Evolutionary conservation across 2,888 invertebrate species (phyloP).

Genomic region (Cryptophagus acutangulus): DNA sequence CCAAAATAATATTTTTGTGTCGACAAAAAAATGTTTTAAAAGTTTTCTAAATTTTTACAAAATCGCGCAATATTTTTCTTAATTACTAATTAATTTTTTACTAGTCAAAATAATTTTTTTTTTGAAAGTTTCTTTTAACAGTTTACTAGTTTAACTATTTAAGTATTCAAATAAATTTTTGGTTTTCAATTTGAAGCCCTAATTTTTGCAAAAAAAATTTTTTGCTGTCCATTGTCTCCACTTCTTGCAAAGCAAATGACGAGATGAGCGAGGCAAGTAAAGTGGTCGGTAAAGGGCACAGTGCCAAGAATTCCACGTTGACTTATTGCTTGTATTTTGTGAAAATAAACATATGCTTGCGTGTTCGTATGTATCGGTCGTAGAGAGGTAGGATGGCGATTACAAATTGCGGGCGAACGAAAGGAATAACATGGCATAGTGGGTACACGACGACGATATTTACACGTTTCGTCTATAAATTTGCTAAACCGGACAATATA

Average conservation of each 20-base stretch:
- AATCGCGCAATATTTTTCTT: too few species aligned
- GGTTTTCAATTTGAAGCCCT: too few species aligned
- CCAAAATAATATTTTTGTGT: too few species aligned
- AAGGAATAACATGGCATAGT: constrained; percentile 1
- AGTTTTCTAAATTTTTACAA: too few species aligned
- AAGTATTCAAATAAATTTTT: too few species aligned
- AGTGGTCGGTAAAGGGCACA: constrained; percentile 10
- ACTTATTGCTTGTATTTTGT: constrained; percentile 20
- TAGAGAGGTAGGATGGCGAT: constrained; percentile 3
- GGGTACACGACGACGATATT: neutral
- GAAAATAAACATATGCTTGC: constrained; percentile 24
- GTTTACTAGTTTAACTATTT: too few species aligned
- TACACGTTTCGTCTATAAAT: constrained; percentile 1
- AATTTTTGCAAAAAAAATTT: too few species aligned
- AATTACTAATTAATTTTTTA: too few species aligned
- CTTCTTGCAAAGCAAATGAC: constrained; percentile 4
- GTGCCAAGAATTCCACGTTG: constrained; percentile 21
- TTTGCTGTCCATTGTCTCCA: neutral
- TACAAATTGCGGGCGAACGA: constrained; percentile 6
- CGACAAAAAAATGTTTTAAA: too few species aligned
- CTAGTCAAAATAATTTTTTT: too few species aligned
- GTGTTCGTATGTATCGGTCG: too few species aligned
- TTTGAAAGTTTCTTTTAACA: too few species aligned
- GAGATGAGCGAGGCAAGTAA: constrained; percentile 3
- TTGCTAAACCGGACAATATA: neutral